Conservation (phyloP, 2,888 invertebrate species). For the Leptopilina drosophilae region DNA sequence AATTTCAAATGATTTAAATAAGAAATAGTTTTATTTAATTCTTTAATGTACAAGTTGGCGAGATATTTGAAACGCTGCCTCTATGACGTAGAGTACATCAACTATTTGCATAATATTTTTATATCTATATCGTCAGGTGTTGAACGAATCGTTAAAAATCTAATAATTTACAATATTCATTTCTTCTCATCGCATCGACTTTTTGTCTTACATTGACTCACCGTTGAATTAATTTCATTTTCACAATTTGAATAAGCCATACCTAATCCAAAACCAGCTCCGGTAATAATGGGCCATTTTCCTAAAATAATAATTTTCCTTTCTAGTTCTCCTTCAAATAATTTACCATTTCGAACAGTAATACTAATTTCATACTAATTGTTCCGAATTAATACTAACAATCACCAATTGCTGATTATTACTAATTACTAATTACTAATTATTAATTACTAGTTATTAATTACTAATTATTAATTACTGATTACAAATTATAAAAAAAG, state of each 20-base stretch:
- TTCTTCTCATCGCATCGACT: constrained; percentile 58
- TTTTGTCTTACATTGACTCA: constrained; percentile 60
- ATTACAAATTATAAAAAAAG: background rate
- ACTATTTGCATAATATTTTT: constrained; percentile 45
- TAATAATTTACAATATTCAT: constrained; percentile 47
- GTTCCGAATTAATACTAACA: no score
- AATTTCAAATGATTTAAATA: background rate
- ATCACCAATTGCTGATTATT: no score
- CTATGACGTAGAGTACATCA: constrained; percentile 38
- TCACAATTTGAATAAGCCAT: constrained; percentile 94
- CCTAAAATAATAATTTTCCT: constrained; percentile 76
- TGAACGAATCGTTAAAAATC: constrained; percentile 35
- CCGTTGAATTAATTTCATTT: constrained; percentile 79
- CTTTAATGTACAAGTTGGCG: constrained; percentile 51
- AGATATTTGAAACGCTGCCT: constrained; percentile 51
- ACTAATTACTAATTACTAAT: no score
- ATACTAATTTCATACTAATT: no score
- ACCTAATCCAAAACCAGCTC: constrained; percentile 93
- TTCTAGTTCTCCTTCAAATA: background rate
- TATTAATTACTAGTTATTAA: background rate
- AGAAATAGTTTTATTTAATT: constrained; percentile 49
- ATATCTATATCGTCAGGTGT: constrained; percentile 35
- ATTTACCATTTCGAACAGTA: background rate
- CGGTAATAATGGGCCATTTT: constrained; percentile 92
- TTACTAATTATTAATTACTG: background rate